phyloP scores from a whole-genome alignment of 2,797 vertebrate genomes.

The Nyctibius grandis region DNA sequence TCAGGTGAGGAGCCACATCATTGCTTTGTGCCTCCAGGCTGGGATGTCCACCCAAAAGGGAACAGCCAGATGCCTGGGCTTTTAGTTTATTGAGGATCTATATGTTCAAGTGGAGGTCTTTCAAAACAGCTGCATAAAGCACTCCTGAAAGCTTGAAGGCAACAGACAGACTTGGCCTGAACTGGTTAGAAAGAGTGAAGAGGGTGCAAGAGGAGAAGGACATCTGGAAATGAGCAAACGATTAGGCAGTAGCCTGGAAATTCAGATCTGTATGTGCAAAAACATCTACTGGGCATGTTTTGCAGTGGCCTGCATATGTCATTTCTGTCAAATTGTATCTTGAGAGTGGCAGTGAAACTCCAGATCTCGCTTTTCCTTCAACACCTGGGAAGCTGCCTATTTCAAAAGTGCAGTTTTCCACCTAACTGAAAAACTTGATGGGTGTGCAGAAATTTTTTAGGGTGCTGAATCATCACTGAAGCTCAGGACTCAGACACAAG shows the following conservation, averaged over 20 bases:
- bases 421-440: not conserved
- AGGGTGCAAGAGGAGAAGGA: not conserved
- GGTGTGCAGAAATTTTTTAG: not conserved
- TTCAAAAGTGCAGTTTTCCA: not conserved
- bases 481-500: not conserved
- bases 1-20: not conserved
- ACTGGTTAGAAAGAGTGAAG: not conserved
- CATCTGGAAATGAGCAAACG: not conserved
- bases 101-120: not conserved
- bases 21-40: not conserved
- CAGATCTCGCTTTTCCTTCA: not conserved
- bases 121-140: accelerated
- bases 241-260: not conserved
- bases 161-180: not conserved
- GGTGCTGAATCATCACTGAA: not conserved
- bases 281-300: not conserved
- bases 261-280: not conserved
- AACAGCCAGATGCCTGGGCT: not conserved
- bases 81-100: not conserved
- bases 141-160: not conserved
- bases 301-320: not conserved
- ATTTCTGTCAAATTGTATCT: not conserved
- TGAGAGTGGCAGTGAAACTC: not conserved
- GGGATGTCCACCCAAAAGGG: not conserved
- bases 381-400: not conserved